Percentiles rank a stretch among this genome's conserved stretches.
Conservation (phyloP, 2,888 invertebrate species). For the Parapristionchus giblindavisi region DNA sequence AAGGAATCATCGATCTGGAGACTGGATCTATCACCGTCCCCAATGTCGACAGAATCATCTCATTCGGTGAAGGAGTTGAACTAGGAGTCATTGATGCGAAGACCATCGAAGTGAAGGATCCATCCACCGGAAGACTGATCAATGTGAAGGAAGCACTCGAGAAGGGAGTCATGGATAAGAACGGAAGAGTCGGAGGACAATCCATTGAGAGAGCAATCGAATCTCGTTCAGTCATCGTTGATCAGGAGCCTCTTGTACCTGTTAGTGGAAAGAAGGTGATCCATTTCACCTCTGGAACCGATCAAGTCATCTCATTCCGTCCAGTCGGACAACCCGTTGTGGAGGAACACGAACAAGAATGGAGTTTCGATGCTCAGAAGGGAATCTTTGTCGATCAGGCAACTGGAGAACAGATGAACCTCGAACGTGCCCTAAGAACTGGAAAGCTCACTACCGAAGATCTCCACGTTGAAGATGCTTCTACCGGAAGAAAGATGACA, state of each 20-base stretch:
- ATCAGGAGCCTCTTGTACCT: slow-evolving; percentile 62
- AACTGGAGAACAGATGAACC: slow-evolving; percentile 78
- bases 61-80: slow-evolving; percentile 80
- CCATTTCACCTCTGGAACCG: slow-evolving; percentile 66
- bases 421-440: slow-evolving; percentile 77
- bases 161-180: slow-evolving; percentile 75
- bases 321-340: slow-evolving; percentile 66
- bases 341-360: slow-evolving; percentile 67
- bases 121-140: slow-evolving; percentile 81
- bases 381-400: slow-evolving; percentile 80
- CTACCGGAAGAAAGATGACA: slow-evolving; percentile 77
- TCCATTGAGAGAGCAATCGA: slow-evolving; percentile 67
- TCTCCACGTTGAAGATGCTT: slow-evolving; percentile 80
- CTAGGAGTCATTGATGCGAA: slow-evolving; percentile 79
- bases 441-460: slow-evolving; percentile 69
- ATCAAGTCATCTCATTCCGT: slow-evolving; percentile 68
- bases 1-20: slow-evolving; percentile 83
- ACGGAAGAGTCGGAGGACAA: slow-evolving; percentile 59
- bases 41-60: slow-evolving; percentile 84
- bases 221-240: slow-evolving; percentile 57
- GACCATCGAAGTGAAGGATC: slow-evolving; percentile 83
- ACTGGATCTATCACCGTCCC: slow-evolving; percentile 86
- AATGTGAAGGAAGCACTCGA: slow-evolving; percentile 86
- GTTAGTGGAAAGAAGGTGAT: slow-evolving; percentile 65
- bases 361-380: slow-evolving; percentile 79